A percentile compares a stretch with the other conserved stretches of the same genome.
Conservation (phyloP, 2,797 vertebrate genomes). For the Neosilurus hyrtlii region DNA sequence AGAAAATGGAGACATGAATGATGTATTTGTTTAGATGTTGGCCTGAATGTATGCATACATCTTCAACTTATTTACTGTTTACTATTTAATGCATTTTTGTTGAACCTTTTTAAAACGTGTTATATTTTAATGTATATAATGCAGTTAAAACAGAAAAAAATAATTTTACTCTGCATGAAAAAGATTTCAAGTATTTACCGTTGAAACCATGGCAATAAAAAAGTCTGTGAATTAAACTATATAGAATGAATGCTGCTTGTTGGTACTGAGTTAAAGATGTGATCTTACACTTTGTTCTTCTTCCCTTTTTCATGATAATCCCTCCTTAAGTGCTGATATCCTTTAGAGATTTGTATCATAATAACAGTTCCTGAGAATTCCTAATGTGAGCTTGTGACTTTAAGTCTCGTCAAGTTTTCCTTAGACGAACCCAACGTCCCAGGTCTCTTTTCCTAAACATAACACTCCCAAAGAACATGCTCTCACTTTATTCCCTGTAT, state of each 20-base stretch:
- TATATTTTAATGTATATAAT: not conserved
- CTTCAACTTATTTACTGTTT: too few relatives aligned
- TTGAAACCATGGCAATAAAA: not conserved
- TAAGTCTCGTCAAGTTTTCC: slow-evolving; percentile 11
- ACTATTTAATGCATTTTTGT: not conserved
- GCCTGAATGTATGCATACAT: not conserved
- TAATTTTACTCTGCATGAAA: too few relatives aligned
- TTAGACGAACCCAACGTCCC: slow-evolving; percentile 22
- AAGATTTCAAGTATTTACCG: not conserved
- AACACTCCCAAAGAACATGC: slow-evolving; percentile 2
- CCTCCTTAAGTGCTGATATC: not conserved
- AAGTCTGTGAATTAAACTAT: too few relatives aligned
- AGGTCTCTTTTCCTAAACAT: not conserved
- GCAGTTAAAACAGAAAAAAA: not conserved
- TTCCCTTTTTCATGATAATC: not conserved
- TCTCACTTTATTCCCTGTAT: slow-evolving; percentile 12
- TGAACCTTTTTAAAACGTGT: not conserved
- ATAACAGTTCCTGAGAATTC: not conserved
- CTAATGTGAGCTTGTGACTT: not conserved
- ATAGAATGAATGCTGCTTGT: too few relatives aligned
- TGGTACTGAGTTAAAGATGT: not conserved
- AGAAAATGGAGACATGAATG: too few relatives aligned
- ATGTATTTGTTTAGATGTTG: not conserved
- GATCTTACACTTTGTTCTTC: not conserved
- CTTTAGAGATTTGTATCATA: not conserved